Percentiles rank a stretch among this genome's conserved stretches.
phyloP scores from a whole-genome alignment of 2,113 vertebrate genomes.

The Syrmaticus mikado region DNA sequence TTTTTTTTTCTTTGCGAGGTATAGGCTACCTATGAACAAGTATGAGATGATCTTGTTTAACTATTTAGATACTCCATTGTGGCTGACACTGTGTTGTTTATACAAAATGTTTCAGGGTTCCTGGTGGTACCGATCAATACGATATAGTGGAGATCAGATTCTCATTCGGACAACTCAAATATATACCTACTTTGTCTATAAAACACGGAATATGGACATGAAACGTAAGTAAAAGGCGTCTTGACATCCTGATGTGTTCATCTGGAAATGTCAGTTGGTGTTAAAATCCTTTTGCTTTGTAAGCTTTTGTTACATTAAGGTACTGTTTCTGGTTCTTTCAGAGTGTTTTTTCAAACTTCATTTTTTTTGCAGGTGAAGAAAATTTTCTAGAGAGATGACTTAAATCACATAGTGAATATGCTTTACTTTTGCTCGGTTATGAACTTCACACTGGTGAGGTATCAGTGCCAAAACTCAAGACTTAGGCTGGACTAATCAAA shows the following conservation, averaged over 20 bases:
- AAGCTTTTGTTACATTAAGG: not conserved
- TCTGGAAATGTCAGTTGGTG: not conserved
- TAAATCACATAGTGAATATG: too few relatives aligned
- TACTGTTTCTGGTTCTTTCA: not conserved
- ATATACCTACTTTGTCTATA: conserved; percentile 98
- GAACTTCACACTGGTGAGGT: too few relatives aligned
- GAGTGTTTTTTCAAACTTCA: not conserved
- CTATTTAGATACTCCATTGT: not conserved
- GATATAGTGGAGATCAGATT: conserved; percentile 98
- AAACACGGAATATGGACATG: conserved; percentile 99
- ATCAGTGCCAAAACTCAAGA: too few relatives aligned
- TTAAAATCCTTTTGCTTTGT: not conserved
- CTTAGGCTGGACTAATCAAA: not conserved
- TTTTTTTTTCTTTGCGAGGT: not conserved
- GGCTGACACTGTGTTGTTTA: not conserved
- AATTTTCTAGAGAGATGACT: too few relatives aligned
- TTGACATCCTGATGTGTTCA: not conserved
- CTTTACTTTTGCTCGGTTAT: too few relatives aligned
- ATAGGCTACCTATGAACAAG: not conserved
- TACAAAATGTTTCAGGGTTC: conserved; percentile 85
- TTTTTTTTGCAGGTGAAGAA: not conserved
- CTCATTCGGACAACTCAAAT: conserved; percentile 98
- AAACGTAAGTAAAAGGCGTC: conserved; percentile 87
- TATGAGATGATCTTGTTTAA: not conserved
- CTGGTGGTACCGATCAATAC: conserved; percentile 99